Percentiles rank a stretch among this genome's conserved stretches.
These are phyloP conservation scores for Channa argus DNA, from an alignment of 2,113 vertebrate genomes.

Conservation along the genomic window DNA sequence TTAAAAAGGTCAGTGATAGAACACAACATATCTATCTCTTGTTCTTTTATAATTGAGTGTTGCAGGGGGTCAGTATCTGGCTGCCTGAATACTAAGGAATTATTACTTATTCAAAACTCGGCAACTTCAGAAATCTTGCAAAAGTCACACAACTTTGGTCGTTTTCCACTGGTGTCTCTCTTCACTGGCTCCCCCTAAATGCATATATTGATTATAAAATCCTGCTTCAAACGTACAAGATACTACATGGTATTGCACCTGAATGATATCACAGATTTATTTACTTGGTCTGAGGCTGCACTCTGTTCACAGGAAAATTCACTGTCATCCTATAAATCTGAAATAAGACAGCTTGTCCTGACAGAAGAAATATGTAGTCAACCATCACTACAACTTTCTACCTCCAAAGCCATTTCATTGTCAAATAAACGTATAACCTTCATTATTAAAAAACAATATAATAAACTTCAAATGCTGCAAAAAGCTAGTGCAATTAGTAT, in stretches of 20 bases:
- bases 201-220: slow-evolving; percentile 45
- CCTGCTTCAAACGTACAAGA: slow-evolving; percentile 21
- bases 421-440: not conserved
- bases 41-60: slow-evolving; percentile 2
- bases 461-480: not conserved
- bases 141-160: not conserved
- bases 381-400: not conserved
- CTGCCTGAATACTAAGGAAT: slow-evolving; percentile 25
- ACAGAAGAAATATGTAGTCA: not conserved
- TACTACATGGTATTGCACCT: slow-evolving; percentile 43
- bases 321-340: slow-evolving; percentile 11
- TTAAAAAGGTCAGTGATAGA: not conserved
- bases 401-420: not conserved
- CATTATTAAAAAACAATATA: slow-evolving; percentile 9
- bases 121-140: not conserved
- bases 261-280: slow-evolving; percentile 46
- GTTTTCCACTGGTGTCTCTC: slow-evolving; percentile 12
- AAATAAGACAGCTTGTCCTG: slow-evolving; percentile 1
- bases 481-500: not conserved
- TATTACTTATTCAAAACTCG: slow-evolving; percentile 34
- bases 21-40: slow-evolving; percentile 6
- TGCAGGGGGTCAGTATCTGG: not conserved
- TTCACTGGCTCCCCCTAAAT: slow-evolving; percentile 29
- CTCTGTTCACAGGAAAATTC: slow-evolving; percentile 8
- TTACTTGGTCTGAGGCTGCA: slow-evolving; percentile 4